phyloP scores from a whole-genome alignment of 2,888 invertebrate genomes.

The Heliothis peltigera region DNA sequence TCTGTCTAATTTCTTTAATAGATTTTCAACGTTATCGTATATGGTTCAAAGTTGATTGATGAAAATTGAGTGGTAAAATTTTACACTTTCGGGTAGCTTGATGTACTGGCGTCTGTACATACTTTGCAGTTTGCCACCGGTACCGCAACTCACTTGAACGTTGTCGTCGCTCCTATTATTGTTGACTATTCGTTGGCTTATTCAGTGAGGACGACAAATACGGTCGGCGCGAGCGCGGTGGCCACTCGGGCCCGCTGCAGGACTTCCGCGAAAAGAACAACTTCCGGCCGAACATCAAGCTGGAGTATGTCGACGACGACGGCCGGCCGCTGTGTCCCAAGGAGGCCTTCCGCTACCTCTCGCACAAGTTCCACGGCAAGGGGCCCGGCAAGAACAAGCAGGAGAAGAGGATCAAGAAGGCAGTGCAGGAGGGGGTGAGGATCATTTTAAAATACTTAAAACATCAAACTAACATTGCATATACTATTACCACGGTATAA shows the following conservation, averaged over 20 bases:
- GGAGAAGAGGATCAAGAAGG: slow-evolving; percentile 98
- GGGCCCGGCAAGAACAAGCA: slow-evolving; percentile 99
- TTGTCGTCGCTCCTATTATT: background rate
- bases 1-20: no score
- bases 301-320: slow-evolving; percentile 99
- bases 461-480: no score
- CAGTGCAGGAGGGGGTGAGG: slow-evolving; percentile 96
- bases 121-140: no score
- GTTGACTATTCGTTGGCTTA: no score
- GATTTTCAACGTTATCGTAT: no score
- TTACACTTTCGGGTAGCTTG: no score
- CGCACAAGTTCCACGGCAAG: slow-evolving; percentile 99
- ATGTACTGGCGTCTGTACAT: no score
- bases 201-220: slow-evolving; percentile 60
- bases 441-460: no score
- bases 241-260: slow-evolving; percentile 94
- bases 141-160: no score
- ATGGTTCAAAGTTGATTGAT: no score
- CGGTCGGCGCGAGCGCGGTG: slow-evolving; percentile 91
- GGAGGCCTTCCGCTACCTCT: slow-evolving; percentile 98
- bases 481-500: no score
- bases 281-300: slow-evolving; percentile 97
- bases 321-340: slow-evolving; percentile 97
- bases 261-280: slow-evolving; percentile 97
- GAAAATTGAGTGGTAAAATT: no score